Evolutionary conservation across 2,888 invertebrate genomes (phyloP).

Genomic region (Epinotia nisella): DNA sequence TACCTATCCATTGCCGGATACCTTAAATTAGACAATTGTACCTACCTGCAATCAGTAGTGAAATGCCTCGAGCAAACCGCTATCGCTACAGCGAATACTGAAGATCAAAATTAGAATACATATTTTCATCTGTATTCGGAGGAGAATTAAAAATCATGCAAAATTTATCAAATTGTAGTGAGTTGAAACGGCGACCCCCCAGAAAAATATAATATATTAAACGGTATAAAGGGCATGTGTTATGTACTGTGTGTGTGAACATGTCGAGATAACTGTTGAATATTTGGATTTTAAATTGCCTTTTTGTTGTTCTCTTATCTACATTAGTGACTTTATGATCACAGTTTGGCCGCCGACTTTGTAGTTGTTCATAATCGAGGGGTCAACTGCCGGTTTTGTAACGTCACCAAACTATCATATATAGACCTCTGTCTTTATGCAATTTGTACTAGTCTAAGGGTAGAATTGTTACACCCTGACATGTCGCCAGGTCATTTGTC

Average conservation of each 20-base stretch:
- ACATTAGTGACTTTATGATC: background rate
- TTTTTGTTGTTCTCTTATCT: conserved; percentile 8
- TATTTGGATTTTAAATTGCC: background rate
- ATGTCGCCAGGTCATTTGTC: background rate
- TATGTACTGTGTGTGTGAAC: conserved; percentile 7
- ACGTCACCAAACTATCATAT: background rate
- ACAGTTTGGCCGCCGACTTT: background rate
- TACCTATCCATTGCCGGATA: no score
- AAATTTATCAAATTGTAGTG: background rate
- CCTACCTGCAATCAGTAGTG: no score
- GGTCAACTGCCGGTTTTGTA: background rate
- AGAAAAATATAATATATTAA: conserved; percentile 28
- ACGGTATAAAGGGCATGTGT: conserved; percentile 13
- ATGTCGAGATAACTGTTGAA: conserved; percentile 3
- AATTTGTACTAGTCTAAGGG: background rate
- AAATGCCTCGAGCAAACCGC: background rate
- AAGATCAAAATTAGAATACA: no score
- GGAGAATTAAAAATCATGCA: background rate
- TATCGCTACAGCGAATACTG: background rate
- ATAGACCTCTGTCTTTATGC: background rate
- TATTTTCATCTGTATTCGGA: no score
- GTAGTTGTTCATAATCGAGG: background rate
- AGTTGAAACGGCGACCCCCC: conserved; percentile 12
- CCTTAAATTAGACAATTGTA: no score
- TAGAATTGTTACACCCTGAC: background rate